phyloP scores from a whole-genome alignment of 2,797 vertebrate genomes.

The Lacerta bilineata region DNA sequence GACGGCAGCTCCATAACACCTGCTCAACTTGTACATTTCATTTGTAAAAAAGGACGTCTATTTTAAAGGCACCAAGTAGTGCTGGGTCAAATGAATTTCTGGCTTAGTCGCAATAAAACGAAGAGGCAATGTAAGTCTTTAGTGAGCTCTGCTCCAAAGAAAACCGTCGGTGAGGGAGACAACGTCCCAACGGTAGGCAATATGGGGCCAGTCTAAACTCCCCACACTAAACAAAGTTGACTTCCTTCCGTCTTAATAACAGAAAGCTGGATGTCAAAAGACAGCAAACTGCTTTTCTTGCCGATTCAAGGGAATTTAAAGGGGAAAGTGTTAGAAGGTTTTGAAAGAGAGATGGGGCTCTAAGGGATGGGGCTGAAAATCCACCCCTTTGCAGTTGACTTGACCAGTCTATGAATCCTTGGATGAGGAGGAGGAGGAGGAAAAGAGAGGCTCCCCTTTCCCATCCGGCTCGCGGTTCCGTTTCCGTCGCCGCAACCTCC shows the following conservation, averaged over 20 bases:
- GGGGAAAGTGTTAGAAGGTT: background rate
- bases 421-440: background rate
- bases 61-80: background rate
- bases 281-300: background rate
- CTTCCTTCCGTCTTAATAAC: background rate
- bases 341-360: background rate
- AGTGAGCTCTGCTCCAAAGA: background rate
- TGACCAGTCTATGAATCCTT: fast-evolving
- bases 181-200: background rate
- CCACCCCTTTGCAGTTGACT: background rate
- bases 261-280: background rate
- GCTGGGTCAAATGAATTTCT: too few species aligned
- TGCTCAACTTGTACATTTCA: background rate
- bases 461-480: background rate
- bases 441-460: too few species aligned
- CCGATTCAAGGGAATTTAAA: background rate
- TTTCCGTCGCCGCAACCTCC: fast-evolving
- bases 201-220: background rate
- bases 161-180: background rate
- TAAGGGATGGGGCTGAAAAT: background rate
- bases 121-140: background rate
- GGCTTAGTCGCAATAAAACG: background rate
- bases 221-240: background rate
- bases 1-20: background rate
- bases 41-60: background rate